phyloP scores from a whole-genome alignment of 1,140 invertebrate species.

The Trichonephila clavata region DNA sequence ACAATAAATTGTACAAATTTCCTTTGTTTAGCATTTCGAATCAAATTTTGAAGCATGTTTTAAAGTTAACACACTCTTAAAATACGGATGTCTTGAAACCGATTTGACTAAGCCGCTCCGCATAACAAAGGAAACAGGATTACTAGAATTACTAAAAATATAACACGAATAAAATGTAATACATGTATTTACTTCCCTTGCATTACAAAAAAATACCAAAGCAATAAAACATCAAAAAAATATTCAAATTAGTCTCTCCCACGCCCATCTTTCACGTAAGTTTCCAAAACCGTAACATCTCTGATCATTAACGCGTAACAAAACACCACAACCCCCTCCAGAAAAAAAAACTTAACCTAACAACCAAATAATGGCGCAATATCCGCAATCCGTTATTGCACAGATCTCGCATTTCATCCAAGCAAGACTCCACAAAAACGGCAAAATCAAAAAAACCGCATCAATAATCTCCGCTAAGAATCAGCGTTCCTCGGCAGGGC shows the following conservation, averaged over 20 bases:
- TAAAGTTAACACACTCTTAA: no score
- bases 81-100: no score
- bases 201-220: no score
- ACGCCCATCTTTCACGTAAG: not conserved
- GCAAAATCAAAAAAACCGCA: not conserved
- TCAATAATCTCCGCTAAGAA: slow-evolving; percentile 28
- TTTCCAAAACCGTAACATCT: not conserved
- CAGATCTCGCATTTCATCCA: not conserved
- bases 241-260: not conserved
- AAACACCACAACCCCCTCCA: not conserved
- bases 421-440: slow-evolving; percentile 2
- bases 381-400: slow-evolving; percentile 10
- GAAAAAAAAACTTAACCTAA: not conserved
- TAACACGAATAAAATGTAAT: no score
- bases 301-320: slow-evolving; percentile 1
- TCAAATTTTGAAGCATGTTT: no score
- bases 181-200: no score
- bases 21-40: no score
- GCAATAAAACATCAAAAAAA: not conserved
- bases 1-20: no score
- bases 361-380: slow-evolving; percentile 18
- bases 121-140: no score
- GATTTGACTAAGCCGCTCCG: no score
- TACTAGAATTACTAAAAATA: no score
- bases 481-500: slow-evolving; percentile 48